Conservation (phyloP, 2,113 vertebrate species). For the Bubo scandiacus region DNA sequence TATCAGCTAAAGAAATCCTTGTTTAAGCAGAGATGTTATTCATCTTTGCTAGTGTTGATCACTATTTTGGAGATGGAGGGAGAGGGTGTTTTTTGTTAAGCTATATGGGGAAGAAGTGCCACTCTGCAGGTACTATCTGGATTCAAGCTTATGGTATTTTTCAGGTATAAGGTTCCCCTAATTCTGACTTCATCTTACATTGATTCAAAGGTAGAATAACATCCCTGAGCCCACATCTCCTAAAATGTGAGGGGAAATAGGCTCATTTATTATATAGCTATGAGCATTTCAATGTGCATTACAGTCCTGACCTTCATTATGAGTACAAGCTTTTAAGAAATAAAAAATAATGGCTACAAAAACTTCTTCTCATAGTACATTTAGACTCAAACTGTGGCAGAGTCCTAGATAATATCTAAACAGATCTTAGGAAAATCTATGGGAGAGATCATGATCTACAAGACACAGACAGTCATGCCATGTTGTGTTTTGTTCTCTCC, state of each 20-base stretch:
- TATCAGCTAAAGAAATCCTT: not conserved
- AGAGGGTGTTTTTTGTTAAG: not conserved
- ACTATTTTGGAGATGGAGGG: not conserved
- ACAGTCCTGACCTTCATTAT: not conserved
- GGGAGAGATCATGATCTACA: not conserved
- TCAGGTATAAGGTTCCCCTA: not conserved
- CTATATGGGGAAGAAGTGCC: not conserved
- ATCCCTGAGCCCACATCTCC: not conserved
- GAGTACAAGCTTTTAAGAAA: not conserved
- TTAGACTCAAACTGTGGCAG: not conserved
- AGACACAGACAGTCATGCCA: not conserved
- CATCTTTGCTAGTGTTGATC: not conserved
- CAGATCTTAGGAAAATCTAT: not conserved
- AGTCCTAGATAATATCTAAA: not conserved
- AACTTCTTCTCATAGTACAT: not conserved
- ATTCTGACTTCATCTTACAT: not conserved
- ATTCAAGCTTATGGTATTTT: not conserved
- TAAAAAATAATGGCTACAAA: not conserved
- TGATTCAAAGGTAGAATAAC: not conserved
- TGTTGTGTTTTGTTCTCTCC: not conserved
- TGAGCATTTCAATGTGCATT: not conserved
- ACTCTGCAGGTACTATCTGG: not conserved
- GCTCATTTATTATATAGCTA: not conserved
- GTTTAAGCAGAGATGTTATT: not conserved
- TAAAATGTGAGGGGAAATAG: not conserved